Conservation (phyloP, 2,888 invertebrate species). For the Peribatodes rhomboidaria region DNA sequence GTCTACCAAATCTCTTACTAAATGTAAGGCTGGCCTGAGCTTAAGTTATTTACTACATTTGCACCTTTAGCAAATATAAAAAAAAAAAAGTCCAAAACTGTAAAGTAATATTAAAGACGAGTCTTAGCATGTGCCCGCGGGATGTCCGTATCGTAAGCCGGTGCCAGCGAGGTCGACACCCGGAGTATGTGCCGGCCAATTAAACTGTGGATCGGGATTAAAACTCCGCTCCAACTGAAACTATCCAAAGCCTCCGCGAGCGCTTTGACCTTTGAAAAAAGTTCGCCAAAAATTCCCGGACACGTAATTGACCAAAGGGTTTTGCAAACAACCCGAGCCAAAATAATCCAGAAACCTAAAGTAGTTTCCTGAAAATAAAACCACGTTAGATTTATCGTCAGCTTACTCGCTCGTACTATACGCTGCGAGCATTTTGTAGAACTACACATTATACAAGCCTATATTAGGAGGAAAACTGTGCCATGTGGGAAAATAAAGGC, state of each 20-base stretch:
- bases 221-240: slow-evolving; percentile 12
- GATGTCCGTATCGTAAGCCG: not conserved
- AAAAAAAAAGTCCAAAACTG: too few species aligned
- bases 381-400: not conserved
- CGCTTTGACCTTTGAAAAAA: slow-evolving; percentile 20
- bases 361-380: slow-evolving; percentile 2
- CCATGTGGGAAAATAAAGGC: slow-evolving; percentile 7
- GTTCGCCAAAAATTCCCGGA: not conserved
- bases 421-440: too few species aligned
- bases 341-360: not conserved
- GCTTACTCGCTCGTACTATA: not conserved
- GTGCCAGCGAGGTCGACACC: not conserved
- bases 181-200: slow-evolving; percentile 1
- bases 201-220: not conserved
- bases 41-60: too few species aligned
- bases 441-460: too few species aligned
- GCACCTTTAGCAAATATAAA: too few species aligned
- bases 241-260: slow-evolving; percentile 16
- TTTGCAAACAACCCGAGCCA: slow-evolving; percentile 4
- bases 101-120: not conserved
- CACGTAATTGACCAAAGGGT: slow-evolving; percentile 21
- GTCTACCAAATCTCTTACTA: too few species aligned
- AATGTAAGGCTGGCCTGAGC: too few species aligned
- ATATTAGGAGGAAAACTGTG: too few species aligned
- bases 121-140: not conserved